phyloP scores from a whole-genome alignment of 2,113 vertebrate species.

The Plectropomus leopardus region DNA sequence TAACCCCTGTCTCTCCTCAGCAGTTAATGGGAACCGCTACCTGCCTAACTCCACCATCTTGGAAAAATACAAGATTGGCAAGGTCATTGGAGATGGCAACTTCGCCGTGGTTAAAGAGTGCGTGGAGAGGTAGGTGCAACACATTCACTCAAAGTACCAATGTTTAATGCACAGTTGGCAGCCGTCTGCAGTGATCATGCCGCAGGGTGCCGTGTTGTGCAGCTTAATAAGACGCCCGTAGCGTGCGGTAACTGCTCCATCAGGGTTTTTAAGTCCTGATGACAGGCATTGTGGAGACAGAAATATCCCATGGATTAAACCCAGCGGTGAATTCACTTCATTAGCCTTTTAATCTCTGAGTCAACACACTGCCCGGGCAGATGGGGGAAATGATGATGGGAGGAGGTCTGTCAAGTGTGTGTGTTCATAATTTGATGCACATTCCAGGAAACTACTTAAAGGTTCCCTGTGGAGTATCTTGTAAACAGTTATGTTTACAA shows the following conservation, averaged over 20 bases:
- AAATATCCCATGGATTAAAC: slow-evolving; percentile 54
- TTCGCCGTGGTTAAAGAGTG: slow-evolving; percentile 98
- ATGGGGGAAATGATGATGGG: slow-evolving; percentile 3
- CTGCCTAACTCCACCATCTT: slow-evolving; percentile 85
- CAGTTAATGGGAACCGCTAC: slow-evolving; percentile 93
- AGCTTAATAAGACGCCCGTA: slow-evolving; percentile 15
- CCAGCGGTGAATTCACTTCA: slow-evolving; percentile 54
- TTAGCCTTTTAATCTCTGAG: slow-evolving; percentile 58
- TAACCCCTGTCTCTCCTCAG: slow-evolving; percentile 53
- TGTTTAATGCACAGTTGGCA: not conserved
- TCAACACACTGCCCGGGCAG: slow-evolving; percentile 28
- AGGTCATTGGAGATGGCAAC: slow-evolving; percentile 98
- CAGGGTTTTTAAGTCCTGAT: slow-evolving; percentile 29
- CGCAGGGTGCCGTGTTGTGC: not conserved
- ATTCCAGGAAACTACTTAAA: slow-evolving; percentile 7
- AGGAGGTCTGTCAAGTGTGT: slow-evolving; percentile 1
- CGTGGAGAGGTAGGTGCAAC: slow-evolving; percentile 88
- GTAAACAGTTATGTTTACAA: not conserved
- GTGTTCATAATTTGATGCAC: slow-evolving; percentile 6
- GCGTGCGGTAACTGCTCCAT: slow-evolving; percentile 12
- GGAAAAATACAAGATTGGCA: slow-evolving; percentile 95
- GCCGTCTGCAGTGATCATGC: slow-evolving; percentile 4
- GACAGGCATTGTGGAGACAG: slow-evolving; percentile 36
- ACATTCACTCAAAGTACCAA: not conserved
- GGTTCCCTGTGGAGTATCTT: not conserved